Conservation (phyloP, 2,888 invertebrate genomes). For the Xanthostigma xanthostigma region DNA sequence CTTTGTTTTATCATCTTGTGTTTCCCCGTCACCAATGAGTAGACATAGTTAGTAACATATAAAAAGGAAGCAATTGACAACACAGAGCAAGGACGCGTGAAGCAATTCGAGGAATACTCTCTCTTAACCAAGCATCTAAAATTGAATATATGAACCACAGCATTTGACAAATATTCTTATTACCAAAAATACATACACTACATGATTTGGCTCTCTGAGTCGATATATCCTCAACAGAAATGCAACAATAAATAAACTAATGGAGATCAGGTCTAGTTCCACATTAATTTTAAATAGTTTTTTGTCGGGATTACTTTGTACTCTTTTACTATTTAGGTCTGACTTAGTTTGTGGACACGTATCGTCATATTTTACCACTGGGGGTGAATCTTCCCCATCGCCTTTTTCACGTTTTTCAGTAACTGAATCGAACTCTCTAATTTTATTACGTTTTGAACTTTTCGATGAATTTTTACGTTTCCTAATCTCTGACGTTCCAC, state of each 20-base stretch:
- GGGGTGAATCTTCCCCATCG: constrained; percentile 7
- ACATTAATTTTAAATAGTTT: constrained; percentile 38
- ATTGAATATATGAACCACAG: not conserved
- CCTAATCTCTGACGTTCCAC: too few relatives aligned
- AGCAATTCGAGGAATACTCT: not conserved
- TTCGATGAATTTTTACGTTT: too few relatives aligned
- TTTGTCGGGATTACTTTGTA: constrained; percentile 6
- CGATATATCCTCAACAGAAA: constrained; percentile 68
- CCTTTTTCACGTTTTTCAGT: constrained; percentile 12
- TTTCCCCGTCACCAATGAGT: too few relatives aligned
- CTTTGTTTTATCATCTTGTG: too few relatives aligned
- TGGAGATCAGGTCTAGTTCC: constrained; percentile 60
- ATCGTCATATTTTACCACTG: constrained; percentile 10
- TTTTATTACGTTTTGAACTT: not conserved
- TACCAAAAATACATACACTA: constrained; percentile 62
- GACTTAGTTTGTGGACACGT: not conserved
- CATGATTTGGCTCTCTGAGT: constrained; percentile 68
- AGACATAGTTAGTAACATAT: too few relatives aligned
- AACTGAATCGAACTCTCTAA: not conserved
- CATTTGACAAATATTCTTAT: not conserved
- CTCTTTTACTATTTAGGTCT: constrained; percentile 3
- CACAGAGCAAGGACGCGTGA: too few relatives aligned
- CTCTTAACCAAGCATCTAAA: constrained; percentile 3
- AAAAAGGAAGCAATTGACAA: too few relatives aligned
- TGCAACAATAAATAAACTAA: constrained; percentile 51